Evolutionary conservation across 2,888 invertebrate species (phyloP).

Genomic region (Agonopterix arenella): DNA sequence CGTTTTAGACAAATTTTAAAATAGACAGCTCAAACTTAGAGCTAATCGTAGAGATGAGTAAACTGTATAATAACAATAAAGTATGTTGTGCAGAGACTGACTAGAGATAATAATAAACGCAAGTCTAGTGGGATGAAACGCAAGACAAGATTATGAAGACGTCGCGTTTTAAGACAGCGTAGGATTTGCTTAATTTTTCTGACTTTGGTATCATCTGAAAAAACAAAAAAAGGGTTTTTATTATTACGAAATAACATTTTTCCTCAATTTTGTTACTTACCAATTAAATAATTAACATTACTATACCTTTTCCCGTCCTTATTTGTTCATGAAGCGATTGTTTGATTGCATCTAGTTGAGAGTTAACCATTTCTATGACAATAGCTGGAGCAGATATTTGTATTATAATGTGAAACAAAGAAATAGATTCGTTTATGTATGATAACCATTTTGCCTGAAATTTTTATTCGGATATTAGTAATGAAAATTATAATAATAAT

Average conservation of each 20-base stretch:
- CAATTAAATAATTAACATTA: too few species aligned
- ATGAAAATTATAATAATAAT: too few species aligned
- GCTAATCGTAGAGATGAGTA: neutral
- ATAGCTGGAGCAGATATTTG: neutral
- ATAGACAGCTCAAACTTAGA: too few species aligned
- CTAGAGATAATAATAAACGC: neutral
- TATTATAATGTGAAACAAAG: neutral
- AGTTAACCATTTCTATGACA: neutral
- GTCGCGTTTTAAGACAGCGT: neutral
- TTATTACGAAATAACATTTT: too few species aligned
- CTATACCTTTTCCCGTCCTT: neutral
- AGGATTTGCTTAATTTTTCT: neutral
- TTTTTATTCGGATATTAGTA: too few species aligned
- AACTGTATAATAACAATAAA: conserved; percentile 4
- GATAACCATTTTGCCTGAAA: neutral
- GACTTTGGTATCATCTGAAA: neutral
- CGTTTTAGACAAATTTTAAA: too few species aligned
- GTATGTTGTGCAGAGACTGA: conserved; percentile 1
- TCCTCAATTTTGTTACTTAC: too few species aligned
- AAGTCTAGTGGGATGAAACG: conserved; percentile 1
- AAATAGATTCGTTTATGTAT: neutral
- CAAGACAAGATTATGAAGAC: neutral
- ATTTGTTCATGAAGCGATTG: neutral
- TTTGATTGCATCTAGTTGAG: neutral
- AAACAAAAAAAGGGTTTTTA: neutral